These are phyloP conservation scores for Sebastes wilsoni DNA, from an alignment of 2,797 vertebrate species.

Conservation along the genomic window DNA sequence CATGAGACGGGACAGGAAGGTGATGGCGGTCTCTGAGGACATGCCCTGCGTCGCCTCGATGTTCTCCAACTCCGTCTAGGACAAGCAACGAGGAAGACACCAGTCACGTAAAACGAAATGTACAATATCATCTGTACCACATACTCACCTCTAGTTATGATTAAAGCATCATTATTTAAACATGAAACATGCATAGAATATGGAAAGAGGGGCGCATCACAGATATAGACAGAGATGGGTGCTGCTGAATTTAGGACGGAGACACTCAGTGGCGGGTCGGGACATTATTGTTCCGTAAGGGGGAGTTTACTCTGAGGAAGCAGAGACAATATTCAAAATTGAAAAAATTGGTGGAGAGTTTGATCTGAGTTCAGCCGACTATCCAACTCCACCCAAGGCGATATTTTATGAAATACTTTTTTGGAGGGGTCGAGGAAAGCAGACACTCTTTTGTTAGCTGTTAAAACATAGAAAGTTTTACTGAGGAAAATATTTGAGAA, in stretches of 20 bases:
- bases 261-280: not conserved
- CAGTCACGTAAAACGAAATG: not conserved
- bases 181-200: not conserved
- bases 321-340: constrained; percentile 1
- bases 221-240: not conserved
- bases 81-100: constrained; percentile 26
- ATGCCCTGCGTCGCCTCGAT: constrained; percentile 98
- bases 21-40: constrained; percentile 96
- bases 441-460: not conserved
- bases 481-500: not conserved
- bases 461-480: not conserved
- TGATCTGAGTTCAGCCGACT: not conserved
- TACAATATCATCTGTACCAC: not conserved
- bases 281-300: not conserved
- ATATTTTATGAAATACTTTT: constrained; percentile 1
- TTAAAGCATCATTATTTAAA: not conserved
- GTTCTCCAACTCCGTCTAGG: constrained; percentile 93
- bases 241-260: not conserved
- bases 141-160: not conserved
- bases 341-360: not conserved
- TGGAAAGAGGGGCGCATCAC: not conserved
- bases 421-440: not conserved
- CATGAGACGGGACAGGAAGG: constrained; percentile 97
- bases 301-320: not conserved
- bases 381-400: not conserved